phyloP scores from a whole-genome alignment of 92 coral and sea anemone genomes.

The Chrysogorgia sp. region DNA sequence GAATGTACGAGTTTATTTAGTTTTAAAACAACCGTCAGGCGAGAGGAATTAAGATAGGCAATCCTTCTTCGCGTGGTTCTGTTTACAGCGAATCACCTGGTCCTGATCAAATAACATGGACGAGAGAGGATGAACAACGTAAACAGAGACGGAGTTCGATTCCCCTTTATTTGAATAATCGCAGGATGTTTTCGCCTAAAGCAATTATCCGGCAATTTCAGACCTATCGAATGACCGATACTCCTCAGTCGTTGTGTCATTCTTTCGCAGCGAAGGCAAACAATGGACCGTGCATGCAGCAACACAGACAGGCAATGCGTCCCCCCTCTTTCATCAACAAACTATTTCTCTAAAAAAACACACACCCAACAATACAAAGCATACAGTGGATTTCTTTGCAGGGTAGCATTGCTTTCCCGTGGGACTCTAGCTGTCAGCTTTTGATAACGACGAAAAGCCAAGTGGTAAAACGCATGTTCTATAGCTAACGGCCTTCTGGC shows the following conservation, averaged over 20 bases:
- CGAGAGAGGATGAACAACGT: background rate
- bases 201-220: constrained; percentile 18
- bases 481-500: constrained; percentile 15
- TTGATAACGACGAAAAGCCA: background rate
- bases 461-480: background rate
- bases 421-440: background rate
- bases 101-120: background rate
- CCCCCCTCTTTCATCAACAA: constrained; percentile 11
- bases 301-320: background rate
- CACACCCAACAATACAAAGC: background rate
- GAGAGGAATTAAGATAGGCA: background rate
- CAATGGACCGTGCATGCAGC: background rate
- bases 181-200: constrained; percentile 23
- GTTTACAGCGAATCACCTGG: background rate
- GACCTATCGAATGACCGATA: constrained; percentile 3
- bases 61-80: background rate
- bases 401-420: no score
- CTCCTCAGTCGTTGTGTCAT: constrained; percentile 1
- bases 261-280: constrained; percentile 8
- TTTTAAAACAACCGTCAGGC: background rate
- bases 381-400: background rate
- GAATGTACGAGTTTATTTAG: background rate
- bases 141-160: background rate
- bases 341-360: constrained; percentile 1
- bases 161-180: constrained; percentile 25